Conservation (phyloP, 2,797 vertebrate genomes). For the Leucoraja ocellata region DNA sequence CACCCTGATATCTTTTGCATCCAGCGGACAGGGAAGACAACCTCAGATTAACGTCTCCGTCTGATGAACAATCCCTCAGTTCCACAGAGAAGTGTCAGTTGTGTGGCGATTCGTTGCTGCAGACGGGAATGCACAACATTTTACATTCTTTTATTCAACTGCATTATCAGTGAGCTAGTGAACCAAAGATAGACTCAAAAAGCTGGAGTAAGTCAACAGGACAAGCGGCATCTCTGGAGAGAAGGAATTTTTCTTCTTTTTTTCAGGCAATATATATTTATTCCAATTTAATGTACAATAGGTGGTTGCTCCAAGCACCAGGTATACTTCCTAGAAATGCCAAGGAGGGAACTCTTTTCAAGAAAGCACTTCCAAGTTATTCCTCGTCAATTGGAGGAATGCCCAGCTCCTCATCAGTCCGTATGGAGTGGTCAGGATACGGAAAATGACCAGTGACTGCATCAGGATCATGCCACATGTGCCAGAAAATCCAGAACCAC, state of each 20-base stretch:
- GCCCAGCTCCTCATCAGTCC: constrained; percentile 89
- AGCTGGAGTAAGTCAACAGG: no score
- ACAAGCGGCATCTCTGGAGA: no score
- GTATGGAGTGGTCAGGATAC: constrained; percentile 77
- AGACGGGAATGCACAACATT: not conserved
- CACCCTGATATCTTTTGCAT: not conserved
- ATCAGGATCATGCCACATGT: constrained; percentile 76
- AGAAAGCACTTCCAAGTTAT: not conserved
- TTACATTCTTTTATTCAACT: not conserved
- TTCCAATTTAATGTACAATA: constrained; percentile 25
- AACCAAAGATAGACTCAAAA: not conserved
- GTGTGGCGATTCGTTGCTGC: not conserved
- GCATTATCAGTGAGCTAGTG: not conserved
- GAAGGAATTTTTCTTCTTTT: no score
- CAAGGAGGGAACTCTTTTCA: not conserved
- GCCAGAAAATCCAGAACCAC: constrained; percentile 98
- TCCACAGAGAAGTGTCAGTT: not conserved
- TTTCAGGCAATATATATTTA: constrained; percentile 13
- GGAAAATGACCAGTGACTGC: constrained; percentile 66
- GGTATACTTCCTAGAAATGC: not conserved
- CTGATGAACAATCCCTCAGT: not conserved
- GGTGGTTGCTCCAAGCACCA: not conserved
- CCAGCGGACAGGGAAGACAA: not conserved
- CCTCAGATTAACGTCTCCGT: not conserved
- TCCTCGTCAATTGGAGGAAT: constrained; percentile 77